Evolutionary conservation across 2,113 vertebrate genomes (phyloP).

Genomic region (Piprites chloris): DNA sequence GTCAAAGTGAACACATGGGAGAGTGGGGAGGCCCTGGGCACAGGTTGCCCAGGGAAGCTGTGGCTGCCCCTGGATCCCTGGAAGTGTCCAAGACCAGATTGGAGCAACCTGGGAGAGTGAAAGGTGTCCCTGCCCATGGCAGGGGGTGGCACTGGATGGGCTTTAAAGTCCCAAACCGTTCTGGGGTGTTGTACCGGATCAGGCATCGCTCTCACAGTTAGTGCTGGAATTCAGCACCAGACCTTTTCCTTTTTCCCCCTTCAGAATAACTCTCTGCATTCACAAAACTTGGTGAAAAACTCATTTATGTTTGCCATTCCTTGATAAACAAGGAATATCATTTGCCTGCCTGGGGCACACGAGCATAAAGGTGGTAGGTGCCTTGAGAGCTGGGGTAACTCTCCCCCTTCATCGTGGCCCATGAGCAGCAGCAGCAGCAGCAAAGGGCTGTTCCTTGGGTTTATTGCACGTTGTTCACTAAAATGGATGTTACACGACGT

Average conservation of each 20-base stretch:
- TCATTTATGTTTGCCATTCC: background rate
- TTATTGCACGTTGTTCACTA: background rate
- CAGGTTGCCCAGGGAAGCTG: background rate
- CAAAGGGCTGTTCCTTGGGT: background rate
- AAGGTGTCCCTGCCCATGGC: background rate
- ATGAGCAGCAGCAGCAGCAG: background rate
- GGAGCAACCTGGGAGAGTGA: rapidly evolving
- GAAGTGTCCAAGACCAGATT: background rate
- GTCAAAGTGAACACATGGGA: background rate
- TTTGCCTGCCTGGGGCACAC: background rate
- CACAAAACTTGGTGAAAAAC: background rate
- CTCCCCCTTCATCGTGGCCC: background rate
- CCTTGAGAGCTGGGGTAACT: background rate
- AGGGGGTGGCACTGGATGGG: background rate
- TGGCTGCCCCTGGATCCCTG: background rate
- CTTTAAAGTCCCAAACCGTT: background rate
- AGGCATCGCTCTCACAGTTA: too few relatives aligned
- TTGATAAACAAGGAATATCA: background rate
- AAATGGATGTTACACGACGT: background rate
- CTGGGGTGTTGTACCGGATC: rapidly evolving
- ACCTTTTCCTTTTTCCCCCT: background rate
- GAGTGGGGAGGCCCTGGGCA: background rate
- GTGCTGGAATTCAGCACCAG: background rate
- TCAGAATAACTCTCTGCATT: background rate
- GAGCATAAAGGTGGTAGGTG: background rate